phyloP scores from a whole-genome alignment of 2,797 vertebrate species.

The Erithacus rubecula region DNA sequence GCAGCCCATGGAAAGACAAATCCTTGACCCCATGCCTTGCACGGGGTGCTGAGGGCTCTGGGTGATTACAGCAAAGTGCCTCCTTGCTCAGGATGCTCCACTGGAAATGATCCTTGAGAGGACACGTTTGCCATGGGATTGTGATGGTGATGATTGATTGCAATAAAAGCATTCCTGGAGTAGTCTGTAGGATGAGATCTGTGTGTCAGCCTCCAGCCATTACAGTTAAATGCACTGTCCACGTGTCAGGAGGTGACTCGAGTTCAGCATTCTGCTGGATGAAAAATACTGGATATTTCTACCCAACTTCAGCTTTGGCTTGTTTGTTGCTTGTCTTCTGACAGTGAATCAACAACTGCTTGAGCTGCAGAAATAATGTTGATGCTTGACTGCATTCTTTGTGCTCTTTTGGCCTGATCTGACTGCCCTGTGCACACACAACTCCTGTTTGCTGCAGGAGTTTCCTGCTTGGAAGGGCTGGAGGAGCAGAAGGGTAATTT shows the following conservation, averaged over 20 bases:
- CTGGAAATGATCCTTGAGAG: not conserved
- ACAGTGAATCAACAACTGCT: slow-evolving; percentile 29
- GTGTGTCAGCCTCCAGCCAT: not conserved
- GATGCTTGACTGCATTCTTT: slow-evolving; percentile 49
- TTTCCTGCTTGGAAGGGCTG: not conserved
- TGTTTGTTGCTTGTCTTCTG: slow-evolving; percentile 27
- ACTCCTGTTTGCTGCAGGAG: not conserved
- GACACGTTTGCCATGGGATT: not conserved
- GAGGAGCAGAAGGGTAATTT: not conserved
- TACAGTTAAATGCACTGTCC: not conserved
- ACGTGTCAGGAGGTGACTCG: not conserved
- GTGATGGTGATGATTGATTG: not conserved
- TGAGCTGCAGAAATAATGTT: slow-evolving; percentile 19
- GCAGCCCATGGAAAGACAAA: not conserved
- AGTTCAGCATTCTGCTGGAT: not conserved
- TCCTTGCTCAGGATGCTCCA: not conserved
- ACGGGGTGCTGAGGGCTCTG: not conserved
- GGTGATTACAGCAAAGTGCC: not conserved
- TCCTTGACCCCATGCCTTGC: not conserved
- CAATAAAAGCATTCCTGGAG: not conserved
- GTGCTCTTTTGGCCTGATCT: slow-evolving; percentile 22
- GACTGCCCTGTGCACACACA: not conserved
- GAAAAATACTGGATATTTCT: not conserved
- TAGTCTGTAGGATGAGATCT: not conserved
- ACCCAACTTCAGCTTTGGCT: not conserved